A percentile compares a stretch with the other conserved stretches of the same genome.
These are phyloP conservation scores for Chrosomus eos DNA, from an alignment of 2,797 vertebrate species.

Conservation along the genomic window DNA sequence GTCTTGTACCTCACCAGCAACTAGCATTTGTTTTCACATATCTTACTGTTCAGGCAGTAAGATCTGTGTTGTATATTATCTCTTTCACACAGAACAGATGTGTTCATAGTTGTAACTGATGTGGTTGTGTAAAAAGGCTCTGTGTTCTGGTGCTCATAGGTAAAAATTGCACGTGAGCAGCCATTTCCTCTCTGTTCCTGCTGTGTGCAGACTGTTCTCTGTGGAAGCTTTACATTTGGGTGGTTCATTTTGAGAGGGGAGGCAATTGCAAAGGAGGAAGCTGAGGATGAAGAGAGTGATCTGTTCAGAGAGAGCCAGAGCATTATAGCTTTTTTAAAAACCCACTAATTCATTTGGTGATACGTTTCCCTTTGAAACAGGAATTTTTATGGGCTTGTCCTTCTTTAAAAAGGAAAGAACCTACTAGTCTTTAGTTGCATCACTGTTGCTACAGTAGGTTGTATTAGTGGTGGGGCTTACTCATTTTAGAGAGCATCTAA, in stretches of 20 bases:
- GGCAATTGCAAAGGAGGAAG: not conserved
- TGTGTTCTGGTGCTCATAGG: constrained; percentile 63
- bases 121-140: constrained; percentile 50
- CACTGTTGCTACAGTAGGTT: not conserved
- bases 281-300: not conserved
- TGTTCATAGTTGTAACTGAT: constrained; percentile 28
- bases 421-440: not conserved
- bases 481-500: not conserved
- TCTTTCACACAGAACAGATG: constrained; percentile 18
- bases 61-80: not conserved
- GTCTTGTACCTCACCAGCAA: not conserved
- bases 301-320: constrained; percentile 3
- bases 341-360: not conserved
- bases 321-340: not conserved
- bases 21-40: not conserved
- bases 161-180: constrained; percentile 42
- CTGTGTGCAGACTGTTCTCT: constrained; percentile 31
- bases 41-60: not conserved
- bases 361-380: not conserved
- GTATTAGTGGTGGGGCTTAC: not conserved
- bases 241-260: constrained; percentile 2
- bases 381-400: not conserved
- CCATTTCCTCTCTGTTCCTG: constrained; percentile 54
- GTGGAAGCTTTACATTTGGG: constrained; percentile 44
- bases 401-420: not conserved